Percentiles rank a stretch among this genome's conserved stretches.
phyloP scores from a whole-genome alignment of 2,797 vertebrate genomes.

The Lacerta viridis region DNA sequence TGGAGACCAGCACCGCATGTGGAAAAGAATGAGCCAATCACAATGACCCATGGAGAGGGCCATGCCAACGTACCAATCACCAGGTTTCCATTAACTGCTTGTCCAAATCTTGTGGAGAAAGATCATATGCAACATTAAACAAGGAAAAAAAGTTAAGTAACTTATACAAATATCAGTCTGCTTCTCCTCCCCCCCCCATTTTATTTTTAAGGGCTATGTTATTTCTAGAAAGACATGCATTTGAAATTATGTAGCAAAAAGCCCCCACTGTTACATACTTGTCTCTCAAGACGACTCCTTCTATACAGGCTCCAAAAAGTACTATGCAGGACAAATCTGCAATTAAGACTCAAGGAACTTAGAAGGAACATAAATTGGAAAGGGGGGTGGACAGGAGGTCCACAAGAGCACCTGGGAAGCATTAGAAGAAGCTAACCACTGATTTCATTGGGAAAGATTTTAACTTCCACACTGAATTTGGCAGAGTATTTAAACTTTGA shows the following conservation, averaged over 20 bases:
- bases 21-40: slow-evolving; percentile 97
- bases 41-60: slow-evolving; percentile 98
- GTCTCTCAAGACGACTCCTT: slow-evolving; percentile 93
- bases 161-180: background rate
- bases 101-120: slow-evolving; percentile 85
- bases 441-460: background rate
- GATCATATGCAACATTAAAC: slow-evolving; percentile 28
- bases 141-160: slow-evolving; percentile 30
- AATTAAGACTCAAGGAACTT: slow-evolving; percentile 77
- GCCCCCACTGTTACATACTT: slow-evolving; percentile 83
- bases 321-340: slow-evolving; percentile 91
- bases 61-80: slow-evolving; percentile 95
- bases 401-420: background rate
- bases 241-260: slow-evolving; percentile 3
- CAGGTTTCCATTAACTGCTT: slow-evolving; percentile 93
- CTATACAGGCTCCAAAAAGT: slow-evolving; percentile 94
- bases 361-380: background rate
- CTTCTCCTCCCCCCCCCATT: background rate
- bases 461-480: background rate
- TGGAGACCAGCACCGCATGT: slow-evolving; percentile 96
- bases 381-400: too few species aligned
- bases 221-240: background rate
- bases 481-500: background rate
- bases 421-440: background rate
- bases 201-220: background rate